These are phyloP conservation scores for Cydia fagiglandana DNA, from an alignment of 1,140 invertebrate genomes.

Conservation along the genomic window DNA sequence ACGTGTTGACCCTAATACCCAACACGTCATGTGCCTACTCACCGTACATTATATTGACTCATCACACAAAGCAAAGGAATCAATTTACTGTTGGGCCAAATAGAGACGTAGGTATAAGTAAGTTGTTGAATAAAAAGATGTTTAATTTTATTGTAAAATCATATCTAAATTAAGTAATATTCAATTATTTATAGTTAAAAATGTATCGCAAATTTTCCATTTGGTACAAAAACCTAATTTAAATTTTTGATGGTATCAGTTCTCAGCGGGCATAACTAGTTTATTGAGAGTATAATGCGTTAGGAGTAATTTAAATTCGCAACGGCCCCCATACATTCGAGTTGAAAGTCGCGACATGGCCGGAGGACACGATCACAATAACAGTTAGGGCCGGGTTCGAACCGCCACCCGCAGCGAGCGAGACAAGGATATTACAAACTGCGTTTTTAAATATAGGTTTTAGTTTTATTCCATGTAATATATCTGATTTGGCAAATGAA, in stretches of 20 bases:
- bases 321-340: not conserved
- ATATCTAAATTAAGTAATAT: not conserved
- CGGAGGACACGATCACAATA: slow-evolving; percentile 44
- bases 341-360: slow-evolving; percentile 30
- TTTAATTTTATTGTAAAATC: not conserved
- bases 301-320: slow-evolving; percentile 35
- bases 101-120: no score
- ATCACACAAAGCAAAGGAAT: no score
- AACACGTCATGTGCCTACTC: no score
- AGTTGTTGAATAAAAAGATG: no score
- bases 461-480: not conserved
- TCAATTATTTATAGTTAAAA: not conserved
- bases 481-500: not conserved
- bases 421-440: not conserved
- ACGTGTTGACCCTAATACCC: no score
- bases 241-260: not conserved
- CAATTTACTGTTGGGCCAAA: no score
- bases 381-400: slow-evolving; percentile 36
- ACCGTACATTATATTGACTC: no score
- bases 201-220: not conserved
- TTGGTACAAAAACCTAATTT: not conserved
- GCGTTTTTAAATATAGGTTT: not conserved
- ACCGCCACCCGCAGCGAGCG: slow-evolving; percentile 14
- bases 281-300: slow-evolving; percentile 22
- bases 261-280: slow-evolving; percentile 21